These are phyloP conservation scores for Malurus alboscapulatus DNA, from an alignment of 2,113 vertebrate species.

Conservation along the genomic window DNA sequence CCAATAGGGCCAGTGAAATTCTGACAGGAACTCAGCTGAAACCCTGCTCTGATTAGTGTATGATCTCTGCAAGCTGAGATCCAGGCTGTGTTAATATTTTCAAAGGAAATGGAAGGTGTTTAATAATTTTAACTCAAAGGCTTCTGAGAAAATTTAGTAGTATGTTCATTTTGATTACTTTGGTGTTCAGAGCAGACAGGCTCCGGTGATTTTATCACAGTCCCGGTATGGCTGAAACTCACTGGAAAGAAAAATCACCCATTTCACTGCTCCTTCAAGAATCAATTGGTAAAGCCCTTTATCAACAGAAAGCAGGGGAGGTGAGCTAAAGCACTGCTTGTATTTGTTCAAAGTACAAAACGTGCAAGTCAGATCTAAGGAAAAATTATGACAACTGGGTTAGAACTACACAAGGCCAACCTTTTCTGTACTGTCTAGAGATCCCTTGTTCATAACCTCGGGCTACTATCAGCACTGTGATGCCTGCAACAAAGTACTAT, in stretches of 20 bases:
- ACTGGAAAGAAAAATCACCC: background rate
- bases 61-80: background rate
- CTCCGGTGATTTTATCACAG: background rate
- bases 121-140: slow-evolving; percentile 29
- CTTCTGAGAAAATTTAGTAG: slow-evolving; percentile 7
- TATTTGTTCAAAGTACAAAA: slow-evolving; percentile 46
- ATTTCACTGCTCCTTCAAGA: background rate
- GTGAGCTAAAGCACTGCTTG: background rate
- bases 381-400: background rate
- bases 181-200: background rate
- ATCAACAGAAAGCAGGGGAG: slow-evolving; percentile 26
- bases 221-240: slow-evolving; percentile 13
- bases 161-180: slow-evolving; percentile 38
- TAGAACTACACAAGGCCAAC: background rate
- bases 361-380: slow-evolving; percentile 14
- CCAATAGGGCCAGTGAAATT: background rate
- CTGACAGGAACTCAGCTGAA: background rate
- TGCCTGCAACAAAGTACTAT: slow-evolving; percentile 48
- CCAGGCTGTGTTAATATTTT: background rate
- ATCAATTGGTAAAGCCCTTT: slow-evolving; percentile 14
- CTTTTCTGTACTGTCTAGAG: slow-evolving; percentile 41
- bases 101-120: background rate
- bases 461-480: slow-evolving; percentile 32
- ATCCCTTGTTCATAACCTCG: slow-evolving; percentile 36
- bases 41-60: background rate